Percentiles rank a stretch among this genome's conserved stretches.
These are phyloP conservation scores for Colius striatus DNA, from an alignment of 2,113 vertebrate genomes.

Conservation along the genomic window DNA sequence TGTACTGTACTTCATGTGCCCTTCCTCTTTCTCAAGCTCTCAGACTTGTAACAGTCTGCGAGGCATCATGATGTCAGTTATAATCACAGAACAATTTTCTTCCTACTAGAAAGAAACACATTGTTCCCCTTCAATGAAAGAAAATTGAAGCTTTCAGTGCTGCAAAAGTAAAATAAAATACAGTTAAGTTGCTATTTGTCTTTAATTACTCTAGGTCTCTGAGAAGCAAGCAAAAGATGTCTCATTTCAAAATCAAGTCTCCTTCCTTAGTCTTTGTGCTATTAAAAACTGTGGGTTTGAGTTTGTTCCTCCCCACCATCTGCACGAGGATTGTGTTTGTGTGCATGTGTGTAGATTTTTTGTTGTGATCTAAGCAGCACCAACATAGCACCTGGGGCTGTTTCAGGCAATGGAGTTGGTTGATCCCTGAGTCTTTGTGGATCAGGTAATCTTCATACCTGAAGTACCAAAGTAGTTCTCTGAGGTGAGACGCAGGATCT, in stretches of 20 bases:
- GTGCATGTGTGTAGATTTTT: background rate
- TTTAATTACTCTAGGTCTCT: slow-evolving; percentile 33
- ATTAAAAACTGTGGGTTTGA: background rate
- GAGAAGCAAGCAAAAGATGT: background rate
- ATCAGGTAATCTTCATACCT: background rate
- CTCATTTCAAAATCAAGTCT: background rate
- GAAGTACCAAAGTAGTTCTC: background rate
- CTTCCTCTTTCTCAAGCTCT: slow-evolving; percentile 7
- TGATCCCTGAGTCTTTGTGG: background rate
- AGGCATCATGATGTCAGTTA: slow-evolving; percentile 42
- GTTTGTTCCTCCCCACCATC: background rate
- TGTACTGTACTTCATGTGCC: background rate
- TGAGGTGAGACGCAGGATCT: background rate
- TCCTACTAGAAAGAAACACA: slow-evolving; percentile 38
- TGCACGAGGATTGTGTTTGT: background rate
- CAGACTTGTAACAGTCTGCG: background rate
- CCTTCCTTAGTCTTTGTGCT: background rate
- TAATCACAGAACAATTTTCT: slow-evolving; percentile 64
- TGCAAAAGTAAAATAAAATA: slow-evolving; percentile 37
- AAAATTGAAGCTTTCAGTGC: slow-evolving; percentile 47
- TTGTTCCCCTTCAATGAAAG: slow-evolving; percentile 20
- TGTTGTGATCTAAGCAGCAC: background rate
- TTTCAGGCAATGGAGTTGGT: background rate
- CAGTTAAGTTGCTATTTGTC: slow-evolving; percentile 31
- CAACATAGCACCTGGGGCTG: background rate